Percentiles rank a stretch among this genome's conserved stretches.
phyloP scores from a whole-genome alignment of 2,888 invertebrate genomes.

The Flexamia atlantica region DNA sequence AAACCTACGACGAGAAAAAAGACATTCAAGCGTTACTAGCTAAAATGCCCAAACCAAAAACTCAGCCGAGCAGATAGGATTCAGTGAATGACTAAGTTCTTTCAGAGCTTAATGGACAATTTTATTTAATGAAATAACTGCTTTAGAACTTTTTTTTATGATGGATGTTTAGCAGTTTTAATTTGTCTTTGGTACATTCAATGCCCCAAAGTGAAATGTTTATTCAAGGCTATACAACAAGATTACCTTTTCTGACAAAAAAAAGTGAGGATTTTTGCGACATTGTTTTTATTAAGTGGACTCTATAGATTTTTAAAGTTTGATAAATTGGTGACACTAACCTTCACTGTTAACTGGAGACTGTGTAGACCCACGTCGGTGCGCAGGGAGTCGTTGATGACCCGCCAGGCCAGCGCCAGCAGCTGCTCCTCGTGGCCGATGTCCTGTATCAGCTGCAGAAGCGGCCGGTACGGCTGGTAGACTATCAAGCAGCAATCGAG shows the following conservation, averaged over 20 bases:
- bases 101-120: conserved; percentile 27
- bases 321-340: too few species aligned
- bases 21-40: conserved; percentile 94
- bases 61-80: conserved; percentile 74
- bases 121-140: not conserved
- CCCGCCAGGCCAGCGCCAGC: conserved; percentile 95
- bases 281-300: too few species aligned
- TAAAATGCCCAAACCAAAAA: conserved; percentile 97
- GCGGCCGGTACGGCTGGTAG: conserved; percentile 97
- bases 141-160: not conserved
- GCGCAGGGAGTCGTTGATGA: conserved; percentile 97
- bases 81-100: conserved; percentile 55
- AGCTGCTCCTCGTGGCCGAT: conserved; percentile 94
- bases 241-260: not conserved
- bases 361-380: conserved; percentile 97
- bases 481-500: conserved; percentile 99
- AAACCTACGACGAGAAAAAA: conserved; percentile 97
- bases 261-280: too few species aligned
- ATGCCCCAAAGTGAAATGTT: not conserved
- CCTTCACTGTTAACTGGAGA: too few species aligned
- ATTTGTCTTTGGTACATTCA: not conserved
- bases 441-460: conserved; percentile 94
- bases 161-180: not conserved
- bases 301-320: too few species aligned
- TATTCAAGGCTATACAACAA: not conserved